A percentile compares a stretch with the other conserved stretches of the same genome.
Conservation (phyloP, 2,797 vertebrate genomes). For the Heliangelus exortis region DNA sequence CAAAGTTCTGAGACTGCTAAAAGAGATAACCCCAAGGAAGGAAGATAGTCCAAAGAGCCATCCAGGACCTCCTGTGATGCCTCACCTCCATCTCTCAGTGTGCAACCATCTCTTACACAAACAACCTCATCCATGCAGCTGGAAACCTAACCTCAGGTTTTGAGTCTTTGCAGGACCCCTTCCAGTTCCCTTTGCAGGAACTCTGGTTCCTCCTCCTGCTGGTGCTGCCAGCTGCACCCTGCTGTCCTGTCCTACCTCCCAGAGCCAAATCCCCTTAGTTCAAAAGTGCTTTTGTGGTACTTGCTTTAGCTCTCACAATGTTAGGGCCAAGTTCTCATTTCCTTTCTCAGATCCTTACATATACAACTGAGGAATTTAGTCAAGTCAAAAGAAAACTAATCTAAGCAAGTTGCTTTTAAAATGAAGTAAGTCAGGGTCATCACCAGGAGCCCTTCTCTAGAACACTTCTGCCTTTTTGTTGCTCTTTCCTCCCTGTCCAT, state of each 20-base stretch:
- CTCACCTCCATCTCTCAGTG: neutral
- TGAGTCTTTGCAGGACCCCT: neutral
- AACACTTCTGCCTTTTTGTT: neutral
- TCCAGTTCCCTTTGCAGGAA: neutral
- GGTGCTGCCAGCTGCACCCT: neutral
- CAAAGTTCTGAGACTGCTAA: neutral
- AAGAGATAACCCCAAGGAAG: neutral
- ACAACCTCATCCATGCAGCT: accelerated
- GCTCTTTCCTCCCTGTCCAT: neutral
- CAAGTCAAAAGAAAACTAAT: neutral
- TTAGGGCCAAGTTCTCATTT: neutral
- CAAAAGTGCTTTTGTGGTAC: neutral
- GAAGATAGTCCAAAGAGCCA: neutral
- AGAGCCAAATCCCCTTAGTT: neutral
- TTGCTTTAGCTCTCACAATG: neutral
- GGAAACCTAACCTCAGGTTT: neutral
- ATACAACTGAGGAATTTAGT: neutral
- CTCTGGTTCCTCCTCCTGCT: neutral
- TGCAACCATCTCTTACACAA: neutral
- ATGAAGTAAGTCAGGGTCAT: neutral
- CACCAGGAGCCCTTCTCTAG: neutral
- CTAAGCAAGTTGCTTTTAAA: neutral
- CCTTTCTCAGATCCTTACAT: neutral
- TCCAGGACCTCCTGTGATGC: neutral
- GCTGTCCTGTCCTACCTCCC: neutral